Conservation (phyloP, 1,140 invertebrate species). For the Tyrophagus putrescentiae region DNA sequence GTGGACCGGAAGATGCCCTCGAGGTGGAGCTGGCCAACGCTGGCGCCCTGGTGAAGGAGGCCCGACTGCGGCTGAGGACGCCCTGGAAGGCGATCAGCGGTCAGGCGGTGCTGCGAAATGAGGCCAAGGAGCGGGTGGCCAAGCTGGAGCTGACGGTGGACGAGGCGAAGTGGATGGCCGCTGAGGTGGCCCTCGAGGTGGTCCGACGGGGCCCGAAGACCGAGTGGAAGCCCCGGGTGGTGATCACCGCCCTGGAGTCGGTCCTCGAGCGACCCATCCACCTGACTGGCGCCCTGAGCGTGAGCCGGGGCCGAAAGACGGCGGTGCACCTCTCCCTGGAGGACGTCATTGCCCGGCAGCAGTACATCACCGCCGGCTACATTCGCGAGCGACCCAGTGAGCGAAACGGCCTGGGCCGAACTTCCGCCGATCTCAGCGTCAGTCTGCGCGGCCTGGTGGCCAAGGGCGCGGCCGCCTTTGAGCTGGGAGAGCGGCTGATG, state of each 20-base stretch:
- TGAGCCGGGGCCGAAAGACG: background rate
- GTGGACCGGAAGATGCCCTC: background rate
- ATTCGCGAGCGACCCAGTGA: background rate
- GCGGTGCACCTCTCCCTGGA: slow-evolving; percentile 11
- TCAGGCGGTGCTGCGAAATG: background rate
- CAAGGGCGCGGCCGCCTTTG: background rate
- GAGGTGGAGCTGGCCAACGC: slow-evolving; percentile 9
- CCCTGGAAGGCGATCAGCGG: slow-evolving; percentile 4
- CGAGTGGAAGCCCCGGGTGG: slow-evolving; percentile 2
- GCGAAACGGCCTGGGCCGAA: background rate
- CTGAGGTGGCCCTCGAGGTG: slow-evolving; percentile 5
- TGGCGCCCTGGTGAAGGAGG: background rate
- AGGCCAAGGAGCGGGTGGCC: background rate
- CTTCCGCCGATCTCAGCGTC: background rate
- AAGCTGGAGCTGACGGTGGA: background rate
- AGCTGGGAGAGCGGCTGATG: background rate
- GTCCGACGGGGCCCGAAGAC: slow-evolving; percentile 1
- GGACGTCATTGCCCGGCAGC: background rate
- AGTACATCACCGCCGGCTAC: slow-evolving; percentile 7
- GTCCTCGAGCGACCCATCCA: background rate
- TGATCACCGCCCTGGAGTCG: background rate
- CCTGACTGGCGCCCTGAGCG: background rate
- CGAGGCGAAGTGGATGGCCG: background rate
- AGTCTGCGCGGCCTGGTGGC: background rate
- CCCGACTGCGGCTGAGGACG: background rate